Evolutionary conservation across 2,797 vertebrate species (phyloP), one percentile per base, ranked within the genome.

Genomic region (Spinus olivaceus): DNA sequence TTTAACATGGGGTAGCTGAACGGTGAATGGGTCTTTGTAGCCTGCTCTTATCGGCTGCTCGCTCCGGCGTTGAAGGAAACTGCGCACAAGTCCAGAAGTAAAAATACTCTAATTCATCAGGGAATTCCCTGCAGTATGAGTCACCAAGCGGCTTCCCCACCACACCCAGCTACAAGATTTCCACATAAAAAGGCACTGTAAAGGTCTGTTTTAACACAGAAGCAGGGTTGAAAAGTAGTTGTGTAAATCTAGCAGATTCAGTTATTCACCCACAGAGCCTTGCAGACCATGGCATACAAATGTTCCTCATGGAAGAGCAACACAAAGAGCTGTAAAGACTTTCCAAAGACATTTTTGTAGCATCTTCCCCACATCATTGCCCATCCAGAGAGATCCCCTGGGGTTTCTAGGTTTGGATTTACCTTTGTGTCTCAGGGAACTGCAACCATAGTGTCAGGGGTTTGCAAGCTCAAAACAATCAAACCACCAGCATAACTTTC

Each of bases 61-160:
- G 8, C 59, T 86, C 81, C 30, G 1, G 73, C 1, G 3, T 14
- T 83, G 82, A 85, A 97, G 97, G 97, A 97, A 98, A 96, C 96
- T 86, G 81, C 12, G 30, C 93, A 81, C 53, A 94, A 96, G 88
- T 97, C 98, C 98, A 98, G 98, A 98, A 98, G 98, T 98, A 98
- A 98, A 99, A 99, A 97, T 98, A 97, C 98, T 98, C 98, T 95
- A 94, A 97, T 97, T 98, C 99, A 99, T 98, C 95, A 98, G 98
- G 98, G 99, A 99, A 98, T 99, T 99, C 99, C 99, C 99, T 99
- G 97, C 97, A 95, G 97, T 56, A 96, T 98, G 98, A 99, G 97
- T 98, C 98, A 98, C 83, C 28, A 64, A 95, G 98, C 97, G 98
- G 97, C 98, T 99, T 99, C 99, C 99, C 99, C 97, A 91, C 98